These are phyloP conservation scores for Oophaga pumilio DNA, from an alignment of 2,113 vertebrate species.

Conservation along the genomic window DNA sequence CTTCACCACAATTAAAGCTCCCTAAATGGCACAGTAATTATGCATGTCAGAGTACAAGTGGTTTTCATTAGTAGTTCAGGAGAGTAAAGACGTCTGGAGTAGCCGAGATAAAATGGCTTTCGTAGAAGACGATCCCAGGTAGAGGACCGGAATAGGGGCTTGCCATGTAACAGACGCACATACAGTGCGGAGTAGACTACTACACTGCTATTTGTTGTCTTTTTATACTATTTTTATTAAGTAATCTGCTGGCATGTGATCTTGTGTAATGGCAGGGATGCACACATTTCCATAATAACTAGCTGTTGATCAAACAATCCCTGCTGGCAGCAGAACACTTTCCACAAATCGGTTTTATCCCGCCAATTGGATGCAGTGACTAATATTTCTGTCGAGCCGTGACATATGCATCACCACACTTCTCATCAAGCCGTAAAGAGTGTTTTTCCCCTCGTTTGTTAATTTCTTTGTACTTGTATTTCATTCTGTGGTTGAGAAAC, in stretches of 20 bases:
- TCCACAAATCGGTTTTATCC: constrained; percentile 36
- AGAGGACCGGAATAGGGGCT: background rate
- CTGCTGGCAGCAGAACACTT: constrained; percentile 37
- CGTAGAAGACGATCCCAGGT: background rate
- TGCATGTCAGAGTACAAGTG: background rate
- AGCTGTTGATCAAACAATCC: constrained; percentile 47
- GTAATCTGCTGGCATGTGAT: background rate
- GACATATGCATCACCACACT: constrained; percentile 33
- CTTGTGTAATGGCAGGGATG: background rate
- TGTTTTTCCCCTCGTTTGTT: constrained; percentile 2
- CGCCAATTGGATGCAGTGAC: constrained; percentile 37
- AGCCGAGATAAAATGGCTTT: background rate
- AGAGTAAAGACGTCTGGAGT: background rate
- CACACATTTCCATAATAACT: constrained; percentile 44
- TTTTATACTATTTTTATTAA: background rate
- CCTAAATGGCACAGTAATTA: background rate
- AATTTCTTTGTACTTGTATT: background rate
- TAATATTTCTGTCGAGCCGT: constrained; percentile 27
- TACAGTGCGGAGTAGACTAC: background rate
- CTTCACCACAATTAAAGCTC: background rate
- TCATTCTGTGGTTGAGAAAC: background rate
- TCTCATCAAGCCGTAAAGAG: constrained; percentile 19
- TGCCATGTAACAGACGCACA: background rate
- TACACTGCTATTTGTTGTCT: background rate
- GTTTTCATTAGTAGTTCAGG: background rate